These are phyloP conservation scores for Vidua macroura DNA, from an alignment of 2,113 vertebrate genomes.

Conservation along the genomic window DNA sequence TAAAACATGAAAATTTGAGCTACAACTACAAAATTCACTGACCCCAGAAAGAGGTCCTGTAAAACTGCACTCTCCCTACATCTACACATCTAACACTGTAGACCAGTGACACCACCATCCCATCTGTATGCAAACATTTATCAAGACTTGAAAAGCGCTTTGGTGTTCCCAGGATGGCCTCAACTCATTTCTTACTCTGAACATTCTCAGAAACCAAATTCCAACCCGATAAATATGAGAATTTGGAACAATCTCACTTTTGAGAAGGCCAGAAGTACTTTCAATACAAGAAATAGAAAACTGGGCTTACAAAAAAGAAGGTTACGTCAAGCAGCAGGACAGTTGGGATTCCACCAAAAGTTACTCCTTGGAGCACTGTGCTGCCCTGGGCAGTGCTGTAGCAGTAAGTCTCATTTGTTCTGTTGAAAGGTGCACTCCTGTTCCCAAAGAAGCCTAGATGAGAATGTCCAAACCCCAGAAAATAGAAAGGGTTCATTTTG, in stretches of 20 bases:
- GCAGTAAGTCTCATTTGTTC: conserved; percentile 75
- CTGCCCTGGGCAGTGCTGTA: conserved; percentile 78
- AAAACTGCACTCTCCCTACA: neutral
- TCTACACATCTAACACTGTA: neutral
- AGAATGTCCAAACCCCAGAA: conserved; percentile 60
- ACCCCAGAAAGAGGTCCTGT: neutral
- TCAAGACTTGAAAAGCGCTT: neutral
- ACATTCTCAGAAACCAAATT: neutral
- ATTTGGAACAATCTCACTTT: neutral
- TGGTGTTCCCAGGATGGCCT: neutral
- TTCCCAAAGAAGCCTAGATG: conserved; percentile 45
- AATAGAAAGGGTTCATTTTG: conserved; percentile 50
- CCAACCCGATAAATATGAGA: neutral
- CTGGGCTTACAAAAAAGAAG: conserved; percentile 82
- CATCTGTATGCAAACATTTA: neutral
- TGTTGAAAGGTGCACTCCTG: conserved; percentile 60
- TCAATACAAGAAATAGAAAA: neutral
- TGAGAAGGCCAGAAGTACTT: neutral
- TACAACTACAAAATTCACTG: neutral
- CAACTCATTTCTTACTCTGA: neutral
- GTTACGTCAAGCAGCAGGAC: conserved; percentile 87
- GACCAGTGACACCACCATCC: neutral
- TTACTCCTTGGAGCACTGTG: conserved; percentile 82
- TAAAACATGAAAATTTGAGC: neutral
- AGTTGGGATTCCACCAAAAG: conserved; percentile 87